phyloP scores from a whole-genome alignment of 2,113 vertebrate species.

The Nothobranchius kuhntae region DNA sequence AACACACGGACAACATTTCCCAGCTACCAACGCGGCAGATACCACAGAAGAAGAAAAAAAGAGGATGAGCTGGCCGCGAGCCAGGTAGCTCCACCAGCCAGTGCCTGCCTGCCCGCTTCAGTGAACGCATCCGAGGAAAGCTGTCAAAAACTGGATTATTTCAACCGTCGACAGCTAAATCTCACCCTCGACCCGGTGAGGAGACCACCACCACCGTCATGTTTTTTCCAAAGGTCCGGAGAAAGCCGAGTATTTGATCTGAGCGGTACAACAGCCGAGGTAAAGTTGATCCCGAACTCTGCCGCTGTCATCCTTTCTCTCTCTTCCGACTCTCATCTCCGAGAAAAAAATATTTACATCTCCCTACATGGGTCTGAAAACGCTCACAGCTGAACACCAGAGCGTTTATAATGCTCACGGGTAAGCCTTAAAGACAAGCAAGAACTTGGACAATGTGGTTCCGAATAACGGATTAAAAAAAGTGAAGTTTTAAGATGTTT shows the following conservation, averaged over 20 bases:
- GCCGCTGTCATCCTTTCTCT: conserved; percentile 35
- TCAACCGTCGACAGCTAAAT: conserved; percentile 28
- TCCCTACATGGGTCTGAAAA: conserved; percentile 51
- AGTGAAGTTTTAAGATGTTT: too few species aligned
- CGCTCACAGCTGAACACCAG: neutral
- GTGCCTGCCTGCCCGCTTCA: conserved; percentile 26
- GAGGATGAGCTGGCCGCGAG: conserved; percentile 52
- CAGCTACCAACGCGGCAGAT: conserved; percentile 59
- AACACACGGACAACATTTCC: conserved; percentile 69
- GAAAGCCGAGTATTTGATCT: conserved; percentile 41
- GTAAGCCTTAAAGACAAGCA: too few species aligned
- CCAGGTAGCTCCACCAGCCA: conserved; percentile 41
- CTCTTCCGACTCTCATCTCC: neutral
- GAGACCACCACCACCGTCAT: conserved; percentile 36
- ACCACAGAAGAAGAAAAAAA: conserved; percentile 30
- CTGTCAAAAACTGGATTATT: conserved; percentile 33
- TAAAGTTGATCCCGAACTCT: conserved; percentile 70
- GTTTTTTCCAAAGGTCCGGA: conserved; percentile 36
- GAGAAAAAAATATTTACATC: neutral
- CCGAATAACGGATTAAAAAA: too few species aligned
- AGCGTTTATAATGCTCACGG: neutral
- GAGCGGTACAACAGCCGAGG: conserved; percentile 57
- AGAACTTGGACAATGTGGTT: neutral
- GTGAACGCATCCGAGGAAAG: conserved; percentile 29
- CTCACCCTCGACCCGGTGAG: conserved; percentile 30